These are phyloP conservation scores for Chaetura pelagica DNA, from an alignment of 2,113 vertebrate species.

Conservation along the genomic window DNA sequence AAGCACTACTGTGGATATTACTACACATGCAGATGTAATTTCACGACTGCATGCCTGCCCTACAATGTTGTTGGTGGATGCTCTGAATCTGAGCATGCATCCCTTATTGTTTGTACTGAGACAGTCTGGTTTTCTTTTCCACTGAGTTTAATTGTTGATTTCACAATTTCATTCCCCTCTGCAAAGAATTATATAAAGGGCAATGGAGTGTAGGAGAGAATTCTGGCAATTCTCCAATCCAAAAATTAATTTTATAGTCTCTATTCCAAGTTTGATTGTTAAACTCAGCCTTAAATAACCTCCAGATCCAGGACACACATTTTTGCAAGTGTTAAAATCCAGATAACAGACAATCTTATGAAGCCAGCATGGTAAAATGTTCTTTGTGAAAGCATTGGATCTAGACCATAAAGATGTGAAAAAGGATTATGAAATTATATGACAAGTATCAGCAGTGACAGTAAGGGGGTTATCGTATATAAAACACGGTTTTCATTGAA, in stretches of 20 bases:
- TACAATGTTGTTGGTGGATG: neutral
- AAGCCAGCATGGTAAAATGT: neutral
- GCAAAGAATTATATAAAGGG: neutral
- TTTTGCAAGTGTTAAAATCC: neutral
- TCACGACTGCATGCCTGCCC: neutral
- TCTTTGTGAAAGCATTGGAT: neutral
- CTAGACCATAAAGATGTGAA: neutral
- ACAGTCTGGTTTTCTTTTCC: neutral
- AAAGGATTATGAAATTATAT: neutral
- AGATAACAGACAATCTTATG: neutral
- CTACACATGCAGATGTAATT: neutral
- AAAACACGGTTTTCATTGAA: neutral
- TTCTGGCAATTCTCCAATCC: neutral
- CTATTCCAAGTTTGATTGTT: neutral
- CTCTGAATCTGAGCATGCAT: accelerated
- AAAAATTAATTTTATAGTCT: neutral
- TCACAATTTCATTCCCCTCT: neutral
- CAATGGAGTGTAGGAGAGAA: neutral
- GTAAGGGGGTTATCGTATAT: neutral
- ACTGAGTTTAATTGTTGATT: neutral
- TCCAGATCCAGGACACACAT: neutral
- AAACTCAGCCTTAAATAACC: neutral
- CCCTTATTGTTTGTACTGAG: neutral
- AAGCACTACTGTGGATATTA: neutral
- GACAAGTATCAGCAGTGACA: neutral